Base-by-base conservation (phyloP, 1,140 invertebrate genomes). In the Drosophila cardini region DNA sequence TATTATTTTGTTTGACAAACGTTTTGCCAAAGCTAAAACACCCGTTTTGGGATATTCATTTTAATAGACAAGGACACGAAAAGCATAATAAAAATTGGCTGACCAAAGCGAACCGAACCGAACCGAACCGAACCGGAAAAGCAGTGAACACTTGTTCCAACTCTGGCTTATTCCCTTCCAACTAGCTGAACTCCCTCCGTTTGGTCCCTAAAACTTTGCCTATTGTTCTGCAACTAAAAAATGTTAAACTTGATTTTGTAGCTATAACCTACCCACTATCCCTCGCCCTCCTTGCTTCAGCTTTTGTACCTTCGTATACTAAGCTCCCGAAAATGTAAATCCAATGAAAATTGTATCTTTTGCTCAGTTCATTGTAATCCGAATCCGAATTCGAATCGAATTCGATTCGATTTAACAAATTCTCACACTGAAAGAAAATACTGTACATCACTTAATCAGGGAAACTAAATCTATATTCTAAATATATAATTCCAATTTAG, bases 261-360 rank as follows among this genome's bases (percentile, higher is more conserved):
- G 21, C 21, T 4, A 5, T 26, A 4, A n/a, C n/a, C n/a, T n/a
- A n/a, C n/a, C 21, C 21, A 3, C 21, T 3, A 21, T 2, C 21
- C 21, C 1, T 3, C 21, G 21, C 3, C 21, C 5, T 40, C 38
- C n/a, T n/a, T 5, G 4, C 6, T 40, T 2, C 38, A 40, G 0
- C 13, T 40, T 0, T 2, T 13, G 18, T 15, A 10, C 30, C 30
- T 2, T 11, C 38, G 38, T 40, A 40, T 40, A 40, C 11, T 45
- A 48, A 26, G 10, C 18, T 30, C 46, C 18, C 30, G 30, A 13
- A 34, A 52, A 52, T 34, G 48, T 30, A 52, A 52, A 52, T 52
- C 26, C 30, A 52, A 52, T 9, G 30, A 13, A 52, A 21, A 48
- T 48, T 9, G 26, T 26, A 40, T 40, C 38, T 40, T 40, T 13